Percentiles rank a stretch among this genome's conserved stretches.
Evolutionary conservation across 2,797 vertebrate species (phyloP).

Genomic region (Spinus pinus): DNA sequence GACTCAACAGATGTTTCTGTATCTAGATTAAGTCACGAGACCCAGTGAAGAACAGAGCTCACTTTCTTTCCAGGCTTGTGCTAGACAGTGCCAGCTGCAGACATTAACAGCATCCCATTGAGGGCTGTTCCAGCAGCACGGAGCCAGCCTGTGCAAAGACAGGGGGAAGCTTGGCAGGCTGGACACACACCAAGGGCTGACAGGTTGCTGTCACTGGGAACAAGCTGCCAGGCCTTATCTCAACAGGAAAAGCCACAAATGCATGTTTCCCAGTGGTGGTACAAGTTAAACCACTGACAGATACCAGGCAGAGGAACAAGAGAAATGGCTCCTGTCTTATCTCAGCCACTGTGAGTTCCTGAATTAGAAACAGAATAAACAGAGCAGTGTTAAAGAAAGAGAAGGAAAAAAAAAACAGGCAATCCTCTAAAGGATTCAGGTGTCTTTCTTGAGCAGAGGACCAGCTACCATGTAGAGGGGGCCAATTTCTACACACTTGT

Average conservation of each 20-base stretch:
- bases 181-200: background rate
- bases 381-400: background rate
- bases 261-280: background rate
- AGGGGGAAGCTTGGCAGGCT: background rate
- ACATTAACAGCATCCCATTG: conserved; percentile 13
- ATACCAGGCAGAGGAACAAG: background rate
- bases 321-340: background rate
- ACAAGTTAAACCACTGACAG: background rate
- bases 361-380: conserved; percentile 15
- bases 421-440: background rate
- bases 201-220: background rate
- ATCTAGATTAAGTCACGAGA: background rate
- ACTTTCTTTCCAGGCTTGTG: background rate
- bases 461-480: background rate
- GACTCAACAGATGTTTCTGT: background rate
- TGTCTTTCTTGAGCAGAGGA: background rate
- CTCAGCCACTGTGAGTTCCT: background rate
- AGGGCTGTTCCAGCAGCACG: background rate
- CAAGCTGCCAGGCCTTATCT: conserved; percentile 30
- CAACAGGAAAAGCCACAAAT: background rate
- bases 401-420: background rate
- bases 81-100: conserved; percentile 29
- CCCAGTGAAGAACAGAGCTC: background rate
- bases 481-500: background rate
- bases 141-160: background rate